These are phyloP conservation scores for Rapana venosa DNA, from an alignment of 2,888 invertebrate species.

Conservation along the genomic window DNA sequence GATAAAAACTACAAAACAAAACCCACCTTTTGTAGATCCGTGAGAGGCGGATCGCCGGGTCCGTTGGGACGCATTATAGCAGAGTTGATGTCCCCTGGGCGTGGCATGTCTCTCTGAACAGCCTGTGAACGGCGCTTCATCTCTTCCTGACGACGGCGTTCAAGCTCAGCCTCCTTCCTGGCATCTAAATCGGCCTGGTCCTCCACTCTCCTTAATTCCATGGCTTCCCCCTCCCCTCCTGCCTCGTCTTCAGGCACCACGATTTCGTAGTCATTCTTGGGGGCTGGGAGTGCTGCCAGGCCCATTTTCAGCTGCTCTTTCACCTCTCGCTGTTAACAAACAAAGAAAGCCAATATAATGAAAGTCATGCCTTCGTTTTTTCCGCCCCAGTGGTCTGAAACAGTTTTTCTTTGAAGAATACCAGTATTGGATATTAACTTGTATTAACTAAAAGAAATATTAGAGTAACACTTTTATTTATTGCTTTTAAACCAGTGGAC, in stretches of 20 bases:
- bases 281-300: conserved; percentile 89
- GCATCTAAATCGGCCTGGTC: conserved; percentile 86
- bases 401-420: too few relatives aligned
- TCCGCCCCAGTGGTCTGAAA: too few relatives aligned
- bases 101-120: conserved; percentile 90
- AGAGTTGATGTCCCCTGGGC: conserved; percentile 91
- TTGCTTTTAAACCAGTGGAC: too few relatives aligned
- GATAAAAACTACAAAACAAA: background rate
- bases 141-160: conserved; percentile 79
- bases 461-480: too few relatives aligned
- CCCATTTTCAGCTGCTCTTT: conserved; percentile 82
- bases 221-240: conserved; percentile 78
- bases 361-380: too few relatives aligned
- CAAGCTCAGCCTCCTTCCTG: conserved; percentile 74
- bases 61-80: conserved; percentile 88
- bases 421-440: too few relatives aligned
- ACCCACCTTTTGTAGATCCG: conserved; percentile 87
- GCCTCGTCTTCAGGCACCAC: conserved; percentile 92
- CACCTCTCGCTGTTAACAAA: conserved; percentile 55
- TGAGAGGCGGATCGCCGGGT: conserved; percentile 86
- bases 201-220: conserved; percentile 81
- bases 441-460: too few relatives aligned
- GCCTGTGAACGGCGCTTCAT: conserved; percentile 89
- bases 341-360: background rate
- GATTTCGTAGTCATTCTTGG: conserved; percentile 98